A percentile compares a stretch with the other conserved stretches of the same genome.
Evolutionary conservation across 2,888 invertebrate genomes (phyloP).

Genomic region (Eupithecia insigniata): DNA sequence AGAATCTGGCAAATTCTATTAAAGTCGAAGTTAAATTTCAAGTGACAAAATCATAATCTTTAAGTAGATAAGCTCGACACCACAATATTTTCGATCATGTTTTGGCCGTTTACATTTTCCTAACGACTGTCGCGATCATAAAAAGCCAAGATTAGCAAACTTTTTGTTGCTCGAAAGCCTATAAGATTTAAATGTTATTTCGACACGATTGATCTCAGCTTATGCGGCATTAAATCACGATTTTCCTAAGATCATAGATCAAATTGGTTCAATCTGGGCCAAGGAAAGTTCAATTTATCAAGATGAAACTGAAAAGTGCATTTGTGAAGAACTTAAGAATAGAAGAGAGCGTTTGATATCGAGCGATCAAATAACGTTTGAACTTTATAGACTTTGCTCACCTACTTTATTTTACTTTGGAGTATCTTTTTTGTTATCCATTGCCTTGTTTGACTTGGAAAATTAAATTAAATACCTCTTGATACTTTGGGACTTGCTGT

Average conservation of each 20-base stretch:
- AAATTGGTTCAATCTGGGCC: slow-evolving; percentile 20
- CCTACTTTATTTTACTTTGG: slow-evolving; percentile 7
- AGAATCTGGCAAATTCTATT: too few species aligned
- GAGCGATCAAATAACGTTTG: not conserved
- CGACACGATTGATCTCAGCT: not conserved
- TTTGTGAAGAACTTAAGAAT: slow-evolving; percentile 7
- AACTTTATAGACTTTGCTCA: slow-evolving; percentile 9
- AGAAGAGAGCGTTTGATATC: slow-evolving; percentile 8
- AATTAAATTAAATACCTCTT: not conserved
- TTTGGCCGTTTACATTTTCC: not conserved
- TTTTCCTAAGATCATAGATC: slow-evolving; percentile 11
- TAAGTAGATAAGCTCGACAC: not conserved
- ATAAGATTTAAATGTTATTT: slow-evolving; percentile 5
- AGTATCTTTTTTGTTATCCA: not conserved
- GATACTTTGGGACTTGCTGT: not conserved
- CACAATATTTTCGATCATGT: not conserved
- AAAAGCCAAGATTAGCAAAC: not conserved
- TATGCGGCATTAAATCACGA: not conserved
- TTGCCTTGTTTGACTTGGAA: not conserved
- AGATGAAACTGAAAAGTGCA: slow-evolving; percentile 8
- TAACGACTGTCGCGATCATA: not conserved
- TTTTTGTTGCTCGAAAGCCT: not conserved
- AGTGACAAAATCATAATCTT: too few species aligned
- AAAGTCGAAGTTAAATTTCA: too few species aligned
- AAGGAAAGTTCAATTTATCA: slow-evolving; percentile 18